Percentiles rank a stretch among this genome's conserved stretches.
phyloP scores from a whole-genome alignment of 2,113 vertebrate genomes.

The Heteronetta atricapilla region DNA sequence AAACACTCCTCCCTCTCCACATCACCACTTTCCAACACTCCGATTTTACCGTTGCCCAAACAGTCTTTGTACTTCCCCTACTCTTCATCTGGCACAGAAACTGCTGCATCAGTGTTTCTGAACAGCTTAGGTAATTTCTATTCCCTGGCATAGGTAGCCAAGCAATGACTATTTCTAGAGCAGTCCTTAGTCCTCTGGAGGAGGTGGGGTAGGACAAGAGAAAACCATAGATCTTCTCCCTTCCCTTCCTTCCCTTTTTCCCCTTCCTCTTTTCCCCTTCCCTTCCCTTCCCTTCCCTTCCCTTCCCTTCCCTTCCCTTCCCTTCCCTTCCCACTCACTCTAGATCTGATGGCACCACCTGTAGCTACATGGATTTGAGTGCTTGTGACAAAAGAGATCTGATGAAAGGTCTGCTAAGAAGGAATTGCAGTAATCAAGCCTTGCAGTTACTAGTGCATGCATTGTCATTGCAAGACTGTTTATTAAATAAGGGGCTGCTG shows the following conservation, averaged over 20 bases:
- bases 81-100: not conserved
- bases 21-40: not conserved
- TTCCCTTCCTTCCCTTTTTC: too few species aligned
- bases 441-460: constrained; percentile 2
- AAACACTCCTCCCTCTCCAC: not conserved
- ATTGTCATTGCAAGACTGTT: not conserved
- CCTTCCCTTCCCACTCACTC: not conserved
- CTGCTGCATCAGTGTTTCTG: not conserved
- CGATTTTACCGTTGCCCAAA: not conserved
- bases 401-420: constrained; percentile 10
- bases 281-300: too few species aligned
- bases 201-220: not conserved
- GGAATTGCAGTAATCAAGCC: constrained; percentile 7
- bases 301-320: not conserved
- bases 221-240: not conserved
- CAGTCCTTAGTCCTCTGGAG: not conserved
- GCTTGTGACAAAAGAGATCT: not conserved
- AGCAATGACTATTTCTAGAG: not conserved
- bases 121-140: not conserved
- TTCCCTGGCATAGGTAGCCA: not conserved
- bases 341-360: not conserved
- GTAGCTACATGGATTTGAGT: not conserved
- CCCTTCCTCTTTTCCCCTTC: too few species aligned
- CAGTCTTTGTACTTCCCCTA: accelerated
- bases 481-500: constrained; percentile 22